Conservation (phyloP, 1,140 invertebrate species). For the Cheumatopsyche charites region DNA sequence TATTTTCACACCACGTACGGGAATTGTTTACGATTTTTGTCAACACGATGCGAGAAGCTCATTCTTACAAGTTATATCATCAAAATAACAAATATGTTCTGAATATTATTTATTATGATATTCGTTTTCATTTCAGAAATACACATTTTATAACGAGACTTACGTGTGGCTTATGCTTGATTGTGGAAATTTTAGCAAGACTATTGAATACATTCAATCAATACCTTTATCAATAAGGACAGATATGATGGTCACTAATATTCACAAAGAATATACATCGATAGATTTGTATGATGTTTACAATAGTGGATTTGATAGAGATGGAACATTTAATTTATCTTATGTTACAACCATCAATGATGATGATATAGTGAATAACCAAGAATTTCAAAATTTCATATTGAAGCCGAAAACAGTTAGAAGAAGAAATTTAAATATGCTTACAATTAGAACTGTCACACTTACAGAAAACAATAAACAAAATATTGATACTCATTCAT, state of each 20-base stretch:
- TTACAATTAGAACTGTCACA: slow-evolving; percentile 40
- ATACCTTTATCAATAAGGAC: slow-evolving; percentile 38
- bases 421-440: slow-evolving; percentile 32
- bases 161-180: slow-evolving; percentile 44
- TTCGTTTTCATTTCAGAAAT: slow-evolving; percentile 40
- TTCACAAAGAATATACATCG: neutral
- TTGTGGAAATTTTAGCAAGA: neutral
- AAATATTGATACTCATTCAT: slow-evolving; percentile 29
- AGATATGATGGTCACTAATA: slow-evolving; percentile 40
- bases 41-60: slow-evolving; percentile 32
- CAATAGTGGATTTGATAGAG: slow-evolving; percentile 40
- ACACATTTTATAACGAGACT: slow-evolving; percentile 41
- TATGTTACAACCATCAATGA: slow-evolving; percentile 10
- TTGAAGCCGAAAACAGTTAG: slow-evolving; percentile 23
- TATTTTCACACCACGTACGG: slow-evolving; percentile 34
- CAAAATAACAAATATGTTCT: slow-evolving; percentile 1
- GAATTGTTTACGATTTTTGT: slow-evolving; percentile 40
- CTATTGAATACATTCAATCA: slow-evolving; percentile 30
- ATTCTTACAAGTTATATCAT: slow-evolving; percentile 26
- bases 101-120: neutral
- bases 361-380: neutral
- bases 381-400: slow-evolving; percentile 23
- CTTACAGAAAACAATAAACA: slow-evolving; percentile 33
- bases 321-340: slow-evolving; percentile 31
- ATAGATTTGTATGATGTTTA: slow-evolving; percentile 43